Base-by-base conservation (phyloP, 2,888 invertebrate species). In the Torymus auratus region DNA sequence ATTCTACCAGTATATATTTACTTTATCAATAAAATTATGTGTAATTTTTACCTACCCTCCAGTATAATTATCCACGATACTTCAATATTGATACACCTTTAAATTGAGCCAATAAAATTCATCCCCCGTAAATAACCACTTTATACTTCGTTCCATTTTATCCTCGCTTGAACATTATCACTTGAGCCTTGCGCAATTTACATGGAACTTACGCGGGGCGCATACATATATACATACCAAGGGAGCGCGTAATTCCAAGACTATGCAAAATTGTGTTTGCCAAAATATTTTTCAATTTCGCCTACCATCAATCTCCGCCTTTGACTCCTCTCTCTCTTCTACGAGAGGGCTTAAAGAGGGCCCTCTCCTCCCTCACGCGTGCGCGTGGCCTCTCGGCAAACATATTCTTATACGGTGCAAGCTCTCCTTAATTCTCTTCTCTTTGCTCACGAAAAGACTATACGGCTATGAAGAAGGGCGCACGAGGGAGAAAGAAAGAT, bases 251-350 rank as follows among this genome's bases (percentile, higher is more conserved):
- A 64, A 74, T 74, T 60, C 23, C 28, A 20, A 41, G 67, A 56
- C 72, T 77, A 28, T 53, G 71, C 62, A 68, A 81, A 75, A 81
- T 71, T 71, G n/a, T 78, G 81, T 78, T 81, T 81, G 75, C 62
- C 71, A 67, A 75, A 78, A 81, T 78, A 78, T 81, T 81, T 81
- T 81, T 78, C 71, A 81, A 75, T 81, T 71, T 70, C 74, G 65
- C 50, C 17, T 17, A 5, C 53, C 78, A 78, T 78, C 78, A 78
- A 78, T 78, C 81, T 75, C 70, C 20, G 74, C 41, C 70, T 75
- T 75, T 81, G 74, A 74, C 62, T 70, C 41, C 7, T 41, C 41
- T 17, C 64, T 64, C 64, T 23, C 50, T 50, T 17, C 17, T 52
- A 20, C 20, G 67, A 14, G 68, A 1, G 50, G 15, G 12, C 15